These are phyloP conservation scores for Leptopilina boulardi DNA, from an alignment of 1,140 invertebrate species.

Conservation along the genomic window DNA sequence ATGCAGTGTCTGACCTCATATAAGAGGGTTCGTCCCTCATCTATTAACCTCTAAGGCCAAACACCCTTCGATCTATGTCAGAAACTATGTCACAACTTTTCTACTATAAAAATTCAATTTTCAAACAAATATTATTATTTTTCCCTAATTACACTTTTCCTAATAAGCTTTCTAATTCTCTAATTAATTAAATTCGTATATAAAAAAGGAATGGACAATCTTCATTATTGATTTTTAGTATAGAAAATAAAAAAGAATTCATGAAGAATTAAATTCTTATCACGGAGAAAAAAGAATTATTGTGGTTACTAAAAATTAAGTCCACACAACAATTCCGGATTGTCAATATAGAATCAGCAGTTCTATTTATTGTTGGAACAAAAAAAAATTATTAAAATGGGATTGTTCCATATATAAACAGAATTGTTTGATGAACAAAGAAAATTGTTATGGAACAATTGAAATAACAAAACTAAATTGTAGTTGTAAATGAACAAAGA, in stretches of 20 bases:
- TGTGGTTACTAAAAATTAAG: too few species aligned
- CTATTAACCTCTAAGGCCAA: slow-evolving; percentile 49
- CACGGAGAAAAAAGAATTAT: slow-evolving; percentile 3
- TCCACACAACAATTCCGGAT: too few species aligned
- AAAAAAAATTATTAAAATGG: too few species aligned
- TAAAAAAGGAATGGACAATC: not conserved
- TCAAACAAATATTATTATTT: too few species aligned
- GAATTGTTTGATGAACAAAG: too few species aligned
- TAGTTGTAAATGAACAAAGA: too few species aligned
- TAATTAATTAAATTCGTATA: not conserved
- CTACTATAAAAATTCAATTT: not conserved
- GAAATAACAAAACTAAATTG: too few species aligned
- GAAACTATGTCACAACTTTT: not conserved
- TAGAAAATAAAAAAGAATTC: not conserved
- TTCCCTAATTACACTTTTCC: not conserved
- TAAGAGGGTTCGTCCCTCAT: slow-evolving; percentile 40
- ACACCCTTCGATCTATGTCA: slow-evolving; percentile 29
- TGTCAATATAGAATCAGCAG: too few species aligned
- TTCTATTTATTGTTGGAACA: too few species aligned
- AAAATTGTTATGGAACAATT: too few species aligned
- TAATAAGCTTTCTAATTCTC: not conserved
- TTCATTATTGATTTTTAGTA: not conserved
- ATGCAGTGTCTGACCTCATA: slow-evolving; percentile 42
- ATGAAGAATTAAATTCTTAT: not conserved
- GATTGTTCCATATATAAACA: too few species aligned